Conservation (phyloP, 1,140 invertebrate species). For the Scaptomyza hsui region DNA sequence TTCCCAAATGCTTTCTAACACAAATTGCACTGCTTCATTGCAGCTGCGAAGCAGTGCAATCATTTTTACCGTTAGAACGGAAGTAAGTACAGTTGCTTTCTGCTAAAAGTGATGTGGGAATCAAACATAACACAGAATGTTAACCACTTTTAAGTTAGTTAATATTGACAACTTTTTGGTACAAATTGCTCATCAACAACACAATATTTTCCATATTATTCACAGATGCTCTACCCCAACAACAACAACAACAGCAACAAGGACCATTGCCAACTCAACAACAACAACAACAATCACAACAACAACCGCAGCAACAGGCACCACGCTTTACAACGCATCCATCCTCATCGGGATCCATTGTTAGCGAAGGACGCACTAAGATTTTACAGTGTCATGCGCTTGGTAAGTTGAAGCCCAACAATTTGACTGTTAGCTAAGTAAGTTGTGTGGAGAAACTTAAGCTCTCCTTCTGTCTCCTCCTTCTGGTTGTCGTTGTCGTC, state of each 20-base stretch:
- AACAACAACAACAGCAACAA: conserved; percentile 4
- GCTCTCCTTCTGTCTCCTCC: background rate
- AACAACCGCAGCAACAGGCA: conserved; percentile 84
- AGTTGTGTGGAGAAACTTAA: conserved; percentile 5
- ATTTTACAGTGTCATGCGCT: conserved; percentile 94
- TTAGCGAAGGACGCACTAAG: conserved; percentile 93
- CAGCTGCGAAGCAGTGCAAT: no score
- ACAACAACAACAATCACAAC: conserved; percentile 39
- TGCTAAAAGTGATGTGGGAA: no score
- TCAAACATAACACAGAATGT: no score
- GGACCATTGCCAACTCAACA: conserved; percentile 25
- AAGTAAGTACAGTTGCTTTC: no score
- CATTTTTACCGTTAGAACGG: no score
- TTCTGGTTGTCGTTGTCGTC: background rate
- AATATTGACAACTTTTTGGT: conserved; percentile 5
- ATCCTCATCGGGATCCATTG: conserved; percentile 91
- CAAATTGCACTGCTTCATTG: no score
- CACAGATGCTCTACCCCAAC: conserved; percentile 53
- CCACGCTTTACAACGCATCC: conserved; percentile 93
- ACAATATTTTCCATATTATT: conserved; percentile 27
- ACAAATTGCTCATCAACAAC: conserved; percentile 25
- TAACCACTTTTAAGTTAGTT: no score
- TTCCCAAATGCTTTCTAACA: no score
- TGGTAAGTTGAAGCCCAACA: conserved; percentile 86
- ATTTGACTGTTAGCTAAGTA: conserved; percentile 7